Conservation (phyloP, 2,797 vertebrate genomes). For the Salmo trutta region DNA sequence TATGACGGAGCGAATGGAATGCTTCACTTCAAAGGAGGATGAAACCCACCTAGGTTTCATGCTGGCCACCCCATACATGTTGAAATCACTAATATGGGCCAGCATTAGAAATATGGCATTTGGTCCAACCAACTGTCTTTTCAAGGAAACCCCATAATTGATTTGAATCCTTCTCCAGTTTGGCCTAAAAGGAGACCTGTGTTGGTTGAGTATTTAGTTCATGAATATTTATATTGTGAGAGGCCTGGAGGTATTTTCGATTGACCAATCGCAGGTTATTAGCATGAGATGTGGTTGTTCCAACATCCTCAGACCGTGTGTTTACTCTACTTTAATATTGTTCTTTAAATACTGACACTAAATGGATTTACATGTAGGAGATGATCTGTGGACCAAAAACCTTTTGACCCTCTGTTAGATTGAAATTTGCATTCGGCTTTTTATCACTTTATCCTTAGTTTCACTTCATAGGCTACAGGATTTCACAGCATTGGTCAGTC, state of each 20-base stretch:
- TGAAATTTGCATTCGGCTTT: background rate
- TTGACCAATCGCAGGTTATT: background rate
- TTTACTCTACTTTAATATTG: too few relatives aligned
- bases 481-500: background rate
- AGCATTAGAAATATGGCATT: background rate
- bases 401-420: background rate
- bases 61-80: background rate
- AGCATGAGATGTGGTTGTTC: background rate
- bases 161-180: too few relatives aligned
- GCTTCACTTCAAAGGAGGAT: constrained; percentile 31
- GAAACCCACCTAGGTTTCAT: constrained; percentile 24
- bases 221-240: too few relatives aligned
- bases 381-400: background rate
- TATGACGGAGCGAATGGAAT: constrained; percentile 13
- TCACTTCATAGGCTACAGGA: background rate
- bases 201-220: too few relatives aligned
- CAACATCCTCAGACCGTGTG: too few relatives aligned
- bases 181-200: too few relatives aligned
- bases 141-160: background rate
- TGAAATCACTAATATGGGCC: background rate
- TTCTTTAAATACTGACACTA: background rate
- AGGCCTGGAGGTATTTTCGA: background rate
- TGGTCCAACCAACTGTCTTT: background rate
- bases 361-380: background rate
- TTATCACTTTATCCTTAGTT: background rate